These are phyloP conservation scores for Thermophis baileyi DNA, from an alignment of 2,113 vertebrate genomes.

Conservation along the genomic window DNA sequence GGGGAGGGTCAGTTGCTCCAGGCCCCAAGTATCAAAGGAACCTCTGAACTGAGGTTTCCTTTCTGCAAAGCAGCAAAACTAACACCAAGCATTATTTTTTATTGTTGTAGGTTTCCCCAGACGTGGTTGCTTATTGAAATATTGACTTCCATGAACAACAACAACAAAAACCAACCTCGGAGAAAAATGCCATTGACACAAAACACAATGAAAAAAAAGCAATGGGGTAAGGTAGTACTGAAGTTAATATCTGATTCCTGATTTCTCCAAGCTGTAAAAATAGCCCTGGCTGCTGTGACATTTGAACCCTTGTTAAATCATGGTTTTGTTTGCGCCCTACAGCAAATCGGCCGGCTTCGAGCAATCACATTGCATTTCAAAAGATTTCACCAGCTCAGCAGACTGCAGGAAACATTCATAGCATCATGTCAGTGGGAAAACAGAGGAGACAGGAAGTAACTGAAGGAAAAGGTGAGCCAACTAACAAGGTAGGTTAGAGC, in stretches of 20 bases:
- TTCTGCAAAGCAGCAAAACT: background rate
- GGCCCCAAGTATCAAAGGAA: background rate
- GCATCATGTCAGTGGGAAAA: background rate
- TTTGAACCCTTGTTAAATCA: background rate
- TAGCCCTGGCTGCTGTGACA: background rate
- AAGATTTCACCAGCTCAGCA: background rate
- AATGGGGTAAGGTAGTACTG: background rate
- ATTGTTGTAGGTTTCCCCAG: background rate
- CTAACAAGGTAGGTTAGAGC: background rate
- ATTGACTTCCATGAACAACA: background rate
- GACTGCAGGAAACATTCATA: background rate
- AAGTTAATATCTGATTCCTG: background rate
- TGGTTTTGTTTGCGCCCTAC: background rate
- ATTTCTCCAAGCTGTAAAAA: background rate
- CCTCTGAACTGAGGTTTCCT: background rate
- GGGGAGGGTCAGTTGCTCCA: background rate
- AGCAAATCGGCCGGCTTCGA: background rate
- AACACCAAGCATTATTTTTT: background rate
- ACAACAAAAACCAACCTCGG: background rate
- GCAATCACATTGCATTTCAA: background rate
- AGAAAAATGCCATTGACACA: background rate
- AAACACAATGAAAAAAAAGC: background rate
- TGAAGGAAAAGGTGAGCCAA: background rate
- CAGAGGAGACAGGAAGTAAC: background rate
- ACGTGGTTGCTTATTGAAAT: background rate